Evolutionary conservation across 2,888 invertebrate species (phyloP).

Genomic region (Eremobia ochroleuca): DNA sequence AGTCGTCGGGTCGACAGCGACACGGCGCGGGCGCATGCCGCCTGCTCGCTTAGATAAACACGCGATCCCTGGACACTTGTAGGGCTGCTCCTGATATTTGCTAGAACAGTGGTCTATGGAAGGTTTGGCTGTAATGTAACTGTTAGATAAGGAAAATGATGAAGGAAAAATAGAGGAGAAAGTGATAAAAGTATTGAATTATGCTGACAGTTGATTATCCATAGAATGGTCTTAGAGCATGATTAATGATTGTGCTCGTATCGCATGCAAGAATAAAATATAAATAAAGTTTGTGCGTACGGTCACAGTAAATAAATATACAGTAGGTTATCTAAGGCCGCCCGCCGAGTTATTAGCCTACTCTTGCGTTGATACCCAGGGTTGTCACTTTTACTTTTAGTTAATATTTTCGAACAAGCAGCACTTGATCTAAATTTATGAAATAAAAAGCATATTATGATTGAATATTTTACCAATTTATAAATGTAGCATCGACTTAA

Average conservation of each 20-base stretch:
- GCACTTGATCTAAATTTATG: too few species aligned
- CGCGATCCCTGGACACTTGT: constrained; percentile 60
- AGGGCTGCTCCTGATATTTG: constrained; percentile 54
- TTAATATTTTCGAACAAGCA: too few species aligned
- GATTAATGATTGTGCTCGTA: constrained; percentile 14
- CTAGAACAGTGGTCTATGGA: neutral
- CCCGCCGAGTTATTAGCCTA: too few species aligned
- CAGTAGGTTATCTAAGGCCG: too few species aligned
- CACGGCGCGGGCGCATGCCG: constrained; percentile 65
- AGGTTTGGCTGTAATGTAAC: neutral
- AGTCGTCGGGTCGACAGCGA: constrained; percentile 63
- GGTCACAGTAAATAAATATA: too few species aligned
- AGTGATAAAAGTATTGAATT: constrained; percentile 36
- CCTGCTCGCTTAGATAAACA: constrained; percentile 71
- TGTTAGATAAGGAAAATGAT: neutral
- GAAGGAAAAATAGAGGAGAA: neutral
- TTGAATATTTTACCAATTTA: too few species aligned
- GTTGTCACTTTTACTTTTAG: too few species aligned
- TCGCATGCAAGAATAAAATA: constrained; percentile 2
- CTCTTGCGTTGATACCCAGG: too few species aligned
- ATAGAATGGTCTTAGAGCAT: constrained; percentile 8
- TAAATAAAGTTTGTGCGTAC: neutral
- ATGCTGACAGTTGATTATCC: neutral
- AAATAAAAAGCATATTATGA: too few species aligned
- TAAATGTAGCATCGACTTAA: too few species aligned